These are phyloP conservation scores for Nibea coibor DNA, from an alignment of 2,113 vertebrate species.

Conservation along the genomic window DNA sequence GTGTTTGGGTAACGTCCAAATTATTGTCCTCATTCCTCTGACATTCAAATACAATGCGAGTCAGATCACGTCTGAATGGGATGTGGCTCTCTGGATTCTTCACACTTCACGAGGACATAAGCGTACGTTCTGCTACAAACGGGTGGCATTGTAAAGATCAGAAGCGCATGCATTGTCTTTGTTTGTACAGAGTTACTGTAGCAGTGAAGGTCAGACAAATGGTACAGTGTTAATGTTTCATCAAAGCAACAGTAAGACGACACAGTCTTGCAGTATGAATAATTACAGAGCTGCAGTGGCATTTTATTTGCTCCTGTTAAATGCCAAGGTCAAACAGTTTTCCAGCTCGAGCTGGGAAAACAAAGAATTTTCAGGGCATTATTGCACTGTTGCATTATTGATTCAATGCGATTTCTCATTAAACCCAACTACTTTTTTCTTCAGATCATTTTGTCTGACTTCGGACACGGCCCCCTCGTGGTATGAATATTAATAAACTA, in stretches of 20 bases:
- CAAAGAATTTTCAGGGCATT: slow-evolving; percentile 40
- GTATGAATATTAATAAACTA: slow-evolving; percentile 49
- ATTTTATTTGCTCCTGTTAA: slow-evolving; percentile 63
- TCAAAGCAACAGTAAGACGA: slow-evolving; percentile 11
- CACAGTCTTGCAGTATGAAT: slow-evolving; percentile 40
- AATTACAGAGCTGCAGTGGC: slow-evolving; percentile 36
- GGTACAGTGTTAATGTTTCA: slow-evolving; percentile 32
- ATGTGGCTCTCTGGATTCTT: background rate
- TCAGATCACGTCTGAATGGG: slow-evolving; percentile 20
- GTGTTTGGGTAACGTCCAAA: slow-evolving; percentile 22
- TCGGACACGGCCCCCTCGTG: background rate
- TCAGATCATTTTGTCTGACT: slow-evolving; percentile 26
- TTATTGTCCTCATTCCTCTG: slow-evolving; percentile 6
- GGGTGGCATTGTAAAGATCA: background rate
- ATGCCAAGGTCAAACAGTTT: slow-evolving; percentile 66
- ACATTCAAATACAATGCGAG: background rate
- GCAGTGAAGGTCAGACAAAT: slow-evolving; percentile 3
- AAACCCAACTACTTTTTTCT: slow-evolving; percentile 35
- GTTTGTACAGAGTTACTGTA: background rate
- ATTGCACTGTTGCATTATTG: slow-evolving; percentile 61
- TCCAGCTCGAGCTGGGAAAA: slow-evolving; percentile 41
- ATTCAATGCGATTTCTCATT: slow-evolving; percentile 47
- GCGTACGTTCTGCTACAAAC: background rate
- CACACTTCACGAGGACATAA: background rate
- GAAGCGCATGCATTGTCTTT: background rate